Evolutionary conservation across 1,140 invertebrate genomes (phyloP), one percentile per base, ranked within the genome.

Genomic region (Cyclargus thomasi): DNA sequence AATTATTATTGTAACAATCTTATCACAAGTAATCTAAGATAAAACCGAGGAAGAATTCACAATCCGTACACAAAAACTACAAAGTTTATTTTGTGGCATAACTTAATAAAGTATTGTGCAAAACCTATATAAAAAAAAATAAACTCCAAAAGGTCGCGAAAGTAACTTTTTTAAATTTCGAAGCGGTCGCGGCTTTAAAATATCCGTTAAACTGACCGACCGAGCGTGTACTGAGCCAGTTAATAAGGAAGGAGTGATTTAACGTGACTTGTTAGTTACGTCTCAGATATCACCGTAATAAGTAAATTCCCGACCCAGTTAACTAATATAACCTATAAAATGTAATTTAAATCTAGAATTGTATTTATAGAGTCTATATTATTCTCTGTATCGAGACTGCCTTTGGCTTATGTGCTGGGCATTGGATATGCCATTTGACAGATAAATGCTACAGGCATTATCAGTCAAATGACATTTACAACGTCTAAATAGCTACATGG

Each of bases 161-260:
- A 7, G 29, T 29, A 7, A 4, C 14, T 47, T 10, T 47, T 47
- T 39, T 39, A 35, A 35, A 35, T 8, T 39, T 14, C 10, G 4
- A 39, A 39, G 14, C 10, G 11, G 39, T 1, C 39, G 39, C 39
- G 39, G 14, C 39, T 8, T 14, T 14, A 47, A 16, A 16, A 47
- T 16, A 2, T 47, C 14, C 10, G 39, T 16, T 7, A 1, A 21
- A 59, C 11, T 17, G 53, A 20, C 55, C 18, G 55, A 3, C 17
- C 10, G 55, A 59, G 0, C 55, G 55, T 59, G 17, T 18, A 59
- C 55, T 59, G 55, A 59, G 53, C 53, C 8, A 10, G 55, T 18
- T 59, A 59, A 59, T 59, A 59, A 59, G 55, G 55, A 59, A 20
- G 55, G 17, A 21, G 55, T 11, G 18, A 59, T 59, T 59, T 21